Percentiles rank a stretch among this genome's conserved stretches.
Evolutionary conservation across 2,113 vertebrate species (phyloP).

Genomic region (Reinhardtius hippoglossoides): DNA sequence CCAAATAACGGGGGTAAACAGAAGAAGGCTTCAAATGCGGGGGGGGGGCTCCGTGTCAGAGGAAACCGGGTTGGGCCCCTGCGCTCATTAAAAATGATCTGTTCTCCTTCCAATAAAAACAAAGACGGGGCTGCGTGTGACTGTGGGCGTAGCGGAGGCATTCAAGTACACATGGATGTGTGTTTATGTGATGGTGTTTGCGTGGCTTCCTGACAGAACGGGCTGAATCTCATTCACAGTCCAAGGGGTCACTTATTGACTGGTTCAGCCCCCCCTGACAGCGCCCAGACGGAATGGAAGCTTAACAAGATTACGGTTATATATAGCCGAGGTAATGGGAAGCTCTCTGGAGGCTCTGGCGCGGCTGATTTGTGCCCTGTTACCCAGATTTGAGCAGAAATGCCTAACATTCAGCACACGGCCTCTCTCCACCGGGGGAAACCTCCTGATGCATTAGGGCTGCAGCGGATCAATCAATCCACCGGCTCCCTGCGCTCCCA

Average conservation of each 20-base stretch:
- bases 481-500: slow-evolving; percentile 36
- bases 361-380: slow-evolving; percentile 66
- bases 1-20: slow-evolving; percentile 53
- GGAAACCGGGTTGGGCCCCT: slow-evolving; percentile 33
- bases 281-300: slow-evolving; percentile 64
- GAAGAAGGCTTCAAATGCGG: slow-evolving; percentile 51
- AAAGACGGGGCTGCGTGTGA: not conserved
- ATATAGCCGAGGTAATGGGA: slow-evolving; percentile 77
- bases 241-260: slow-evolving; percentile 77
- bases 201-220: slow-evolving; percentile 25
- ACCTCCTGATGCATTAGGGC: slow-evolving; percentile 74
- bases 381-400: slow-evolving; percentile 62
- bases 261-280: slow-evolving; percentile 65
- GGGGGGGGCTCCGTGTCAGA: slow-evolving; percentile 38
- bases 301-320: slow-evolving; percentile 81
- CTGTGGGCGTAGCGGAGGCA: not conserved
- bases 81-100: slow-evolving; percentile 49
- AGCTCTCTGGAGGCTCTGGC: slow-evolving; percentile 68
- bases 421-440: slow-evolving; percentile 51
- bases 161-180: not conserved
- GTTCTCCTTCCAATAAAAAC: not conserved
- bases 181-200: too few species aligned
- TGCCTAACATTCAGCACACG: slow-evolving; percentile 53
- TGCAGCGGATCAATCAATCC: slow-evolving; percentile 76
- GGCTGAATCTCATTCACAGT: slow-evolving; percentile 76